phyloP scores from a whole-genome alignment of 2,113 vertebrate genomes.

The Dipodomys ordii region DNA sequence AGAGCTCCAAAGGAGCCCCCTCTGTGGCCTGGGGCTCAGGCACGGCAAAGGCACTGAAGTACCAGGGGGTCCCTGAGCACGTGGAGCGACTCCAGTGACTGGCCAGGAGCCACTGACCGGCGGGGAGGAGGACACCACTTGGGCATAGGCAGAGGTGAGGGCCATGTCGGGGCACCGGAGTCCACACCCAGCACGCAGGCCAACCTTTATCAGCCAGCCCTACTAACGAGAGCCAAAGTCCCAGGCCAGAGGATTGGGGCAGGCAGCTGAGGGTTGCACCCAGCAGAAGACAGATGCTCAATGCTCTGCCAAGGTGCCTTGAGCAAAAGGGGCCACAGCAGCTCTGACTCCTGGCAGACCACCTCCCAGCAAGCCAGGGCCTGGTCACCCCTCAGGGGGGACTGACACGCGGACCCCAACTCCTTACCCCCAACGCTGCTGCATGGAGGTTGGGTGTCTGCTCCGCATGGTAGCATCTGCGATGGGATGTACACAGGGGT shows the following conservation, averaged over 20 bases:
- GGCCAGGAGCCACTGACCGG: too few relatives aligned
- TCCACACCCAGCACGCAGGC: neutral
- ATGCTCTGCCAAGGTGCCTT: fast-evolving
- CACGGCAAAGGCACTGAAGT: neutral
- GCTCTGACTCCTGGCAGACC: neutral
- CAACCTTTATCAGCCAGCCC: too few relatives aligned
- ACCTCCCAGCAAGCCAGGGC: too few relatives aligned
- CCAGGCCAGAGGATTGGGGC: neutral
- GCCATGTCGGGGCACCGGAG: fast-evolving
- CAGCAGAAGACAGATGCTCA: neutral
- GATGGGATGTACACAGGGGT: fast-evolving
- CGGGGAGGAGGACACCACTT: fast-evolving
- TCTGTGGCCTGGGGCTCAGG: neutral
- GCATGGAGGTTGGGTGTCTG: neutral
- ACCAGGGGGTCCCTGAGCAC: neutral
- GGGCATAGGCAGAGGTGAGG: too few relatives aligned
- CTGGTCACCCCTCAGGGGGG: fast-evolving
- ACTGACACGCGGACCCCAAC: neutral
- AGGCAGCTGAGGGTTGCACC: neutral
- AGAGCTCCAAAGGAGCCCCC: neutral
- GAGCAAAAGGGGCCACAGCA: neutral
- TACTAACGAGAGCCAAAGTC: neutral
- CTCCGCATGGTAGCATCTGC: fast-evolving
- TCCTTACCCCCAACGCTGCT: too few relatives aligned
- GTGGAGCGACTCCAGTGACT: neutral